Evolutionary conservation across 1,140 invertebrate species (phyloP).

Genomic region (Drosophila pectinifera): DNA sequence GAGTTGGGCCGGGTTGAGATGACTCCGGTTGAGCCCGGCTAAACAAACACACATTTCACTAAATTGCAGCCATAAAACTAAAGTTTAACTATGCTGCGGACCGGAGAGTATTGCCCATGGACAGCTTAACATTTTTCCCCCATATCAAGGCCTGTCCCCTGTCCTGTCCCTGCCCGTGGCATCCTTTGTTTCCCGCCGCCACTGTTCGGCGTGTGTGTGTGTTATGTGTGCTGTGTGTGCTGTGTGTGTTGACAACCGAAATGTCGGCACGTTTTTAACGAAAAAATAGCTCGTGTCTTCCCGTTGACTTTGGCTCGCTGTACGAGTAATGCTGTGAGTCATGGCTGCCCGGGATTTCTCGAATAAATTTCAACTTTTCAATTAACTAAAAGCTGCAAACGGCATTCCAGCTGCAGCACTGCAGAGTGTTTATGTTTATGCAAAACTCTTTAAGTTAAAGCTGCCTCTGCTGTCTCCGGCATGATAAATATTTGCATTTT

Average conservation of each 20-base stretch:
- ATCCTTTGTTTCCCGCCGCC: slow-evolving; percentile 5
- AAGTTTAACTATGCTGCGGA: slow-evolving; percentile 71
- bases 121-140: slow-evolving; percentile 47
- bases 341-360: slow-evolving; percentile 54
- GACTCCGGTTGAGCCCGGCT: slow-evolving; percentile 41
- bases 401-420: slow-evolving; percentile 40
- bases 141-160: slow-evolving; percentile 9
- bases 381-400: slow-evolving; percentile 81
- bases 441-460: slow-evolving; percentile 49
- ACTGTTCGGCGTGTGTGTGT: slow-evolving; percentile 30
- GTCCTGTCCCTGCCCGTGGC: not conserved
- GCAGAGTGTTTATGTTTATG: slow-evolving; percentile 38
- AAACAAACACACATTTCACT: slow-evolving; percentile 71
- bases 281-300: slow-evolving; percentile 48
- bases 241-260: slow-evolving; percentile 76
- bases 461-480: slow-evolving; percentile 54
- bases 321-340: slow-evolving; percentile 35
- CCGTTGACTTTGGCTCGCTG: slow-evolving; percentile 30
- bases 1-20: slow-evolving; percentile 30
- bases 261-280: slow-evolving; percentile 80
- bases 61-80: slow-evolving; percentile 82
- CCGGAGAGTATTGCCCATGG: slow-evolving; percentile 49
- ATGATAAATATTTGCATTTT: slow-evolving; percentile 82
- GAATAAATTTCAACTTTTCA: slow-evolving; percentile 79
- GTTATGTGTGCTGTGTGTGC: slow-evolving; percentile 25